Evolutionary conservation across 2,888 invertebrate genomes (phyloP), one percentile per base, ranked within the genome.

Genomic region (Lasius platythorax): DNA sequence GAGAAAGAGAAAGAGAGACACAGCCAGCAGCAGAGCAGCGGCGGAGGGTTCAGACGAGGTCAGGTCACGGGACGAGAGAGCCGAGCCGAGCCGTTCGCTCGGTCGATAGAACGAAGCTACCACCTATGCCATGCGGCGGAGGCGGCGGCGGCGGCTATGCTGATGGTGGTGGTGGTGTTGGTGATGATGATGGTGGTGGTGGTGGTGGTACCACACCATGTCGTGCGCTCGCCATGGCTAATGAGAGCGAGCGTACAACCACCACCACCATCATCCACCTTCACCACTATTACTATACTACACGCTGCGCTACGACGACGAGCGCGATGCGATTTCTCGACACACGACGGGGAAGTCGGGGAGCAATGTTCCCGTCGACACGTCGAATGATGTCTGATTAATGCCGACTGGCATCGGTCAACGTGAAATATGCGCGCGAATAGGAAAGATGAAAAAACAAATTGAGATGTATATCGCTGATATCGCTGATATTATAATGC

Each of bases 1-100:
- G 68, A 81, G 4, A 81, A 66, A 81, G 82, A 83, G 75, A 61
- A 84, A 50, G 73, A 64, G 74, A 58, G 72, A 40, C 33, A 46
- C 33, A 75, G 46, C 43, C 66, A 43, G 50, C 70, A 43, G 70
- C 78, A 56, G 78, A 33, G 72, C 72, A 58, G 89, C 89, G 91
- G 92, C 89, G 90, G 93, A 92, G 94, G 93, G 95, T 94, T 95
- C 95, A 94, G 94, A 91, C 93, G 94, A 94, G 95, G 95, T 94
- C 94, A 94, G 95, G 95, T 95, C 95, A 94, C 93, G 93, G 92
- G 91, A 93, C 93, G 93, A 92, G 92, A 78, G 76, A 79, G 46
- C 58, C 72, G 79, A 70, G 68, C 40, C 87, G 79, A 70, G 68
- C 40, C 87, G 79, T 76, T 84, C 76, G 79, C 76, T 86, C 88